Conservation (phyloP, 2,113 vertebrate species). For the Turnix velox region DNA sequence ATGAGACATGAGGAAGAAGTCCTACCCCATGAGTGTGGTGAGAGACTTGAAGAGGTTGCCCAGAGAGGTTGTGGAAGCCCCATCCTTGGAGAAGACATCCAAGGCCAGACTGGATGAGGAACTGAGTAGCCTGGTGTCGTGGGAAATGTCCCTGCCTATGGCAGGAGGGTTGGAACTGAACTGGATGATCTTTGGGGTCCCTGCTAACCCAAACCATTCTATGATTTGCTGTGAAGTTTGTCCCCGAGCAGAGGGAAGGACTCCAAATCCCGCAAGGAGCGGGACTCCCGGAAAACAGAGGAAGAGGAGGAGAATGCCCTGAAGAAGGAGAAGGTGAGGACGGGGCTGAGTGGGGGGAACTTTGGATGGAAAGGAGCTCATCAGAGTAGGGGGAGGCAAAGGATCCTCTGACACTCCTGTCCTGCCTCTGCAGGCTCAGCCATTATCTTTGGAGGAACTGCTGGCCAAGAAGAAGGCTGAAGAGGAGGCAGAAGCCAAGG, state of each 20-base stretch:
- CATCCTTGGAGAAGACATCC: too few relatives aligned
- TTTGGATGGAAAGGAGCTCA: background rate
- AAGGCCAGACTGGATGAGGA: too few relatives aligned
- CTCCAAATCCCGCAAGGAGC: constrained; percentile 83
- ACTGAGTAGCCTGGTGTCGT: too few relatives aligned
- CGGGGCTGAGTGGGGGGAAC: rapidly evolving
- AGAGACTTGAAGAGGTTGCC: too few relatives aligned
- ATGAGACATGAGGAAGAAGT: too few relatives aligned
- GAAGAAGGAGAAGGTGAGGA: constrained; percentile 85
- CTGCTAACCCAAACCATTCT: too few relatives aligned
- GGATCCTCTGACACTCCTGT: background rate
- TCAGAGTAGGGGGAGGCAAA: rapidly evolving
- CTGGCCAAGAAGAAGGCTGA: constrained; percentile 96
- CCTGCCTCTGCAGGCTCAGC: constrained; percentile 77
- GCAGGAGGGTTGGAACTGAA: too few relatives aligned
- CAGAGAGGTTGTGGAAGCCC: too few relatives aligned
- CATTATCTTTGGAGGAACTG: constrained; percentile 93
- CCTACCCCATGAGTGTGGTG: too few relatives aligned
- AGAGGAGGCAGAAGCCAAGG: constrained; percentile 95
- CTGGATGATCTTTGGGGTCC: too few relatives aligned
- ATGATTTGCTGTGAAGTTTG: constrained; percentile 66
- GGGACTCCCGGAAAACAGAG: constrained; percentile 80
- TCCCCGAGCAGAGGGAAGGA: constrained; percentile 88
- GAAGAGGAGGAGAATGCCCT: constrained; percentile 86
- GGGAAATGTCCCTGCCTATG: too few relatives aligned